Conservation (phyloP, 2,797 vertebrate genomes). For the Choloepus didactylus region DNA sequence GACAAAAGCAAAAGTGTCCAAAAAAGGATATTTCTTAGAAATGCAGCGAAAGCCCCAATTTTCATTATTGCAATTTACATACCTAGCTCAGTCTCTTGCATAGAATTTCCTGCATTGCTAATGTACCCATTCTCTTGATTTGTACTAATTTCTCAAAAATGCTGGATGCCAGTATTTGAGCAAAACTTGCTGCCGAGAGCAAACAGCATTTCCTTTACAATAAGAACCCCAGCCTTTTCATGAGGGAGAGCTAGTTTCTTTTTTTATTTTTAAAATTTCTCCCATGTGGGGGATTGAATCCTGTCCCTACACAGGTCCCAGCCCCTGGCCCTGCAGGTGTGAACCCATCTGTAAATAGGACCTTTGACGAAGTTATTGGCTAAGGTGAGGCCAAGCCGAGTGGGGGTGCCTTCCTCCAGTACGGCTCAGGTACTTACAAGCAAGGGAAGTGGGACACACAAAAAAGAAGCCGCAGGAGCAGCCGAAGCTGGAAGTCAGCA, state of each 20-base stretch:
- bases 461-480: too few relatives aligned
- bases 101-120: background rate
- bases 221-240: background rate
- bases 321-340: background rate
- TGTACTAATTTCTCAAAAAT: slow-evolving; percentile 24
- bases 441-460: too few relatives aligned
- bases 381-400: too few relatives aligned
- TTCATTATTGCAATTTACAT: slow-evolving; percentile 50
- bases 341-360: too few relatives aligned
- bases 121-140: too few relatives aligned
- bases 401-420: too few relatives aligned
- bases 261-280: background rate
- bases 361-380: too few relatives aligned
- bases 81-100: background rate
- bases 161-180: background rate
- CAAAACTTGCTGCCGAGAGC: background rate
- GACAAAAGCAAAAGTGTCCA: slow-evolving; percentile 62
- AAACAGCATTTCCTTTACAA: background rate
- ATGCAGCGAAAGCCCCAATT: slow-evolving; percentile 58
- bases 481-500: too few relatives aligned
- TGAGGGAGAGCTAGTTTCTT: background rate
- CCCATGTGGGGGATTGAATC: too few relatives aligned
- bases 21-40: slow-evolving; percentile 64
- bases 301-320: too few relatives aligned
- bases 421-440: too few relatives aligned